phyloP scores from a whole-genome alignment of 1,140 invertebrate species.

The Cydia splendana region DNA sequence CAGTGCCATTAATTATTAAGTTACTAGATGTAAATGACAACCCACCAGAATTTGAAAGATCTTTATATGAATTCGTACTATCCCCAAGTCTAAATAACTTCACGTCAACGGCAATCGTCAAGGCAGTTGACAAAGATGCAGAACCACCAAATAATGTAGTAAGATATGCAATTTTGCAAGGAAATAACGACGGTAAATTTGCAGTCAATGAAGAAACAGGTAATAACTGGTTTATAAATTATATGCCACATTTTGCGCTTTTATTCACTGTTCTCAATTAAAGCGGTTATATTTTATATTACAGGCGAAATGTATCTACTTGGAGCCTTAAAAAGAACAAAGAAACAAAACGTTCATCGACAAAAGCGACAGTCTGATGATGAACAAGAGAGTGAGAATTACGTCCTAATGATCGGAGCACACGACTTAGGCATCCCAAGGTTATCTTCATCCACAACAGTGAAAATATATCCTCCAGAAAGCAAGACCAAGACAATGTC shows the following conservation, averaged over 20 bases:
- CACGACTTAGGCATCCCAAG: constrained; percentile 91
- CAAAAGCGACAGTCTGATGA: constrained; percentile 73
- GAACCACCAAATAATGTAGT: constrained; percentile 93
- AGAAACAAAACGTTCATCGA: constrained; percentile 71
- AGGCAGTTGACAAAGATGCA: constrained; percentile 90
- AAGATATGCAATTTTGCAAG: constrained; percentile 90
- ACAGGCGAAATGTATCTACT: constrained; percentile 77
- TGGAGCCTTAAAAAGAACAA: constrained; percentile 77
- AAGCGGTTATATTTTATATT: constrained; percentile 41
- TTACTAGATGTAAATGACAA: constrained; percentile 94
- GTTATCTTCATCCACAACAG: constrained; percentile 83
- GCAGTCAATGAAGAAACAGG: constrained; percentile 88
- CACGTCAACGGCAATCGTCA: constrained; percentile 85
- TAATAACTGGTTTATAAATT: constrained; percentile 43
- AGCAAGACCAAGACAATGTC: constrained; percentile 85
- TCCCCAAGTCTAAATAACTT: constrained; percentile 87
- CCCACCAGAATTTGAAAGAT: constrained; percentile 89
- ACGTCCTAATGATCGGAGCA: constrained; percentile 85
- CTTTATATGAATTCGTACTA: constrained; percentile 90
- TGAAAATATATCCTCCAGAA: constrained; percentile 85
- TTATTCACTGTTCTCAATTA: background rate
- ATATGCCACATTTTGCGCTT: too few relatives aligned
- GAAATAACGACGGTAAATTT: constrained; percentile 90
- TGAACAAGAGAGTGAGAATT: constrained; percentile 80
- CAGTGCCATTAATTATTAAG: constrained; percentile 86